Base-by-base conservation (phyloP, 2,888 invertebrate species). In the Serripes groenlandicus region DNA sequence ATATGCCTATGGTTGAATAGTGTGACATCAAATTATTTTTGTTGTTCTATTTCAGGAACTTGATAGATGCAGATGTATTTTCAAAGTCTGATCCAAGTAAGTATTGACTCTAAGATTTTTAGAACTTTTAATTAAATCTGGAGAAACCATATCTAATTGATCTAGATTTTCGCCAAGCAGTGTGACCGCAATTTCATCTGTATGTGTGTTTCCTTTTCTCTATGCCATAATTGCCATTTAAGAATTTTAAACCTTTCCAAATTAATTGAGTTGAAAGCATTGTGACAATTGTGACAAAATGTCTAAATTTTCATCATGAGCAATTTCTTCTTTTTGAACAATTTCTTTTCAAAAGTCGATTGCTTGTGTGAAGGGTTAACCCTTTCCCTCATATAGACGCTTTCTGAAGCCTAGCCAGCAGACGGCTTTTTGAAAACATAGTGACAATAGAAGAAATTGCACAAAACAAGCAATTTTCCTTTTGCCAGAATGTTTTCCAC, bases 21-120 rank as follows among this genome's bases (percentile, higher is more conserved):
- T n/a, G n/a, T n/a, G n/a, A 42, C 11, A 3, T 35, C 3, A 4
- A 72, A 58, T 2, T 34, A n/a, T 58, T 15, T 37, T n/a, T 69
- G 9, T 42, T 68, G 37, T 26, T 60, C 64, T 18, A 30, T 90
- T 92, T 76, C 90, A 94, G 94, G 73, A 93, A 94, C 73, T 87
- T 94, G 18, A 90, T 92, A 66, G 94, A 94, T 89, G 91, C 93
- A 76, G 94, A 94, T 91, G 92, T 94, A 7, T 93, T 94, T 75
- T 94, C 94, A 37, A 94, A 94, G 87, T 94, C 94, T 28, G 94
- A 94, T 85, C 94, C 94, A 71, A 92, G 93, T 93, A 90, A 91
- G 92, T 90, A 54, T 5, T 54, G 18, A 15, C n/a, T 9, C 5
- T 15, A 54, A 9, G 11, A 7, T 42, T 42, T 42, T 42, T 42